Percentiles rank a stretch among this genome's conserved stretches.
Conservation (phyloP, 2,888 invertebrate genomes). For the Philaethria dido region DNA sequence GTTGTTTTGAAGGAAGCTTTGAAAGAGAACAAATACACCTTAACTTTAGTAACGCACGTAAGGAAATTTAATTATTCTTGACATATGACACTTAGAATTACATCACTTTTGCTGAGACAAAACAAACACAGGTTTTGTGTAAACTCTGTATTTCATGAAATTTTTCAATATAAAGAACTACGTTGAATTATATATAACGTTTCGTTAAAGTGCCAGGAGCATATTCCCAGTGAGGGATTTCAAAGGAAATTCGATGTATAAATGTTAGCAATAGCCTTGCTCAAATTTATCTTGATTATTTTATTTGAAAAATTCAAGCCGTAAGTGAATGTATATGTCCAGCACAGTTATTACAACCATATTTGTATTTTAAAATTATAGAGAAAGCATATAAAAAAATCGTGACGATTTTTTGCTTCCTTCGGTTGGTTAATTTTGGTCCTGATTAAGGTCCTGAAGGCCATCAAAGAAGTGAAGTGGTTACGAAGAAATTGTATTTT, state of each 20-base stretch:
- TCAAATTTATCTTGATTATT: no score
- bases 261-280: not conserved
- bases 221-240: not conserved
- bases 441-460: no score
- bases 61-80: constrained; percentile 10
- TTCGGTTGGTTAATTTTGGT: no score
- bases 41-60: not conserved
- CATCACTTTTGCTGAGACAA: not conserved
- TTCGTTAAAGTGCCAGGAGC: not conserved
- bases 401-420: no score
- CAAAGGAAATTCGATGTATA: not conserved
- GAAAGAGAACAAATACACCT: constrained; percentile 8
- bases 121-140: not conserved
- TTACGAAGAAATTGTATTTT: no score
- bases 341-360: no score
- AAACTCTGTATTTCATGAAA: not conserved
- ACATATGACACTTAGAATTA: not conserved
- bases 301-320: no score
- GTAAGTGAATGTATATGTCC: no score
- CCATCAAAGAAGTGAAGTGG: no score
- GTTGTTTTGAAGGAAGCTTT: constrained; percentile 20
- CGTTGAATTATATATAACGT: not conserved
- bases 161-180: not conserved
- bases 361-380: no score
- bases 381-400: no score